phyloP scores from a whole-genome alignment of 1,140 invertebrate species.

The Heliconius hermathena region DNA sequence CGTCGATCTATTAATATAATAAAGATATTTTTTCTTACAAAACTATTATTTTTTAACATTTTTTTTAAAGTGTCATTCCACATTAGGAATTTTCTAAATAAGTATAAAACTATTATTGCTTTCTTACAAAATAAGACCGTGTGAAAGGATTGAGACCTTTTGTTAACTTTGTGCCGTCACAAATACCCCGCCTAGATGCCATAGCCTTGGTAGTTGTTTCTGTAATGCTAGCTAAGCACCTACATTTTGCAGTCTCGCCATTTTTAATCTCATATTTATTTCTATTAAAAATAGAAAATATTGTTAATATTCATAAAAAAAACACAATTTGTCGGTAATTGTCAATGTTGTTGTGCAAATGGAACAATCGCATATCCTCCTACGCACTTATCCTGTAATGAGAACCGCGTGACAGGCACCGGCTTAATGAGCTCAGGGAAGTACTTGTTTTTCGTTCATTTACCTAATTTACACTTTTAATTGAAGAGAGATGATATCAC shows the following conservation, averaged over 20 bases:
- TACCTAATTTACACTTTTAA: constrained; percentile 61
- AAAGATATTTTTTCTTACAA: constrained; percentile 32
- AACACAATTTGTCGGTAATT: neutral
- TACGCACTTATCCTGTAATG: constrained; percentile 44
- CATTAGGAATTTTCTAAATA: too few relatives aligned
- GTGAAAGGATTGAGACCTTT: constrained; percentile 35
- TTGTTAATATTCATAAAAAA: neutral
- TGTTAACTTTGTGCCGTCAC: constrained; percentile 35
- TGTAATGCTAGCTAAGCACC: neutral
- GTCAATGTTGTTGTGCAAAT: constrained; percentile 18
- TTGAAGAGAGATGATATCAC: constrained; percentile 64
- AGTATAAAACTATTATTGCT: neutral
- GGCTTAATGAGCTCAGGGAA: constrained; percentile 42
- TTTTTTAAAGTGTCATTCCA: too few relatives aligned
- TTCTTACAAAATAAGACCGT: constrained; percentile 20
- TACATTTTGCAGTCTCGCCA: neutral
- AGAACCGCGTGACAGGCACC: constrained; percentile 58
- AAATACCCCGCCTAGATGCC: constrained; percentile 26
- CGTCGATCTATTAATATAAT: constrained; percentile 66
- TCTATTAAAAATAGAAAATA: neutral
- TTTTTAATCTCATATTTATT: neutral
- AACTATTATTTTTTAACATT: neutral
- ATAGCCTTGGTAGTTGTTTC: constrained; percentile 33
- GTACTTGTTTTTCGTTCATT: constrained; percentile 57
- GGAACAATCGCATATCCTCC: constrained; percentile 38